Base-by-base conservation (phyloP, 92 coral and sea anemone species). In the Zoanthus sansibaricus region DNA sequence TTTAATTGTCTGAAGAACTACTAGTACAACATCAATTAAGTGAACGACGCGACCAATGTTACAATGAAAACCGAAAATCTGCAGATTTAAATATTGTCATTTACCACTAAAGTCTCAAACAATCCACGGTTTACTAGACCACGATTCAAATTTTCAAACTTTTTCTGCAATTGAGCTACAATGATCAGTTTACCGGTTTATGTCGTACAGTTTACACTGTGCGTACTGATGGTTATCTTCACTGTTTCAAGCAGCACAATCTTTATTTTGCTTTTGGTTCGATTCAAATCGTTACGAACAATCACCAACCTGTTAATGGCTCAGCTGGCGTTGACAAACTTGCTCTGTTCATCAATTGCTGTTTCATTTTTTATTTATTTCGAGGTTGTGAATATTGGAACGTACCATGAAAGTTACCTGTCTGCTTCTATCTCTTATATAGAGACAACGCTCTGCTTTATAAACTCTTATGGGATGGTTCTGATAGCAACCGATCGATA, bases 271-370 rank as follows among this genome's bases (percentile, higher is more conserved):
- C 66, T 77, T 33, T 8, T 77, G 48, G 37, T 77, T 32, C 83
- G 83, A 54, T 77, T 58, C 45, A 30, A 58, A 77, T 13, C 49
- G 48, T 77, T 77, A 37, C 70, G 83, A 17, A 58, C 83, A 18
- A 31, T 58, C 70, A 56, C 83, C 18, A 77, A 77, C 56, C 30
- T 77, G 31, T 44, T 77, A 69, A 31, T 77, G 70, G 83, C 71
- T 14, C 68, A 56, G n/a, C 7, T 77, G 11, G 83, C 83, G 16
- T 59, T 33, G 1, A 54, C 49, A 7, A 77, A 77, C 33, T 77
- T 77, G 32, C 83, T 77, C 25, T 77, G 69, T 37, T 30, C 83
- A 5, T 16, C 47, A 48, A 58, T 77, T 16, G 69, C 69, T 31
- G 55, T 77, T 30, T 58, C 83, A 17, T 12, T 77, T 10, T 55